Conservation (phyloP, 1,140 invertebrate species). For the Pomacea maculata region DNA sequence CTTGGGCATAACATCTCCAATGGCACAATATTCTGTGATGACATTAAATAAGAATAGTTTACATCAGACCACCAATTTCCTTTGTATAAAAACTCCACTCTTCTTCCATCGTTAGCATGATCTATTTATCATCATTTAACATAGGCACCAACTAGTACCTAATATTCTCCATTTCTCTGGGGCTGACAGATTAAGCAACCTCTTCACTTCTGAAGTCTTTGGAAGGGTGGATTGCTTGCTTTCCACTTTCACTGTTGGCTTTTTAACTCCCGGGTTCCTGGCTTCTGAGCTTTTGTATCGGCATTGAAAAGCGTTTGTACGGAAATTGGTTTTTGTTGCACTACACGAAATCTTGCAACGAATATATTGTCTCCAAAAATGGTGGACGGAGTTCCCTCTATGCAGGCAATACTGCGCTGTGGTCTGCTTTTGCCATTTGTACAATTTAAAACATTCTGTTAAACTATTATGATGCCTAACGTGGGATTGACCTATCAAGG, state of each 20-base stretch:
- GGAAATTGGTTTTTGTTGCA: neutral
- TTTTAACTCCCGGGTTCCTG: neutral
- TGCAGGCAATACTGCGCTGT: too few relatives aligned
- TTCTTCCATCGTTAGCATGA: too few relatives aligned
- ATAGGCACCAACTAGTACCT: constrained; percentile 28
- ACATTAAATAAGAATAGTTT: too few relatives aligned
- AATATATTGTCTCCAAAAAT: neutral
- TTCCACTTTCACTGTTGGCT: neutral
- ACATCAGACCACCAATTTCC: too few relatives aligned
- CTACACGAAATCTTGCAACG: neutral
- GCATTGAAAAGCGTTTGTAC: constrained; percentile 8
- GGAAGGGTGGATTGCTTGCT: neutral
- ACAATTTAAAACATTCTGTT: too few relatives aligned
- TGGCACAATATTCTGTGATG: neutral
- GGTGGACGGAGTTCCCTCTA: neutral
- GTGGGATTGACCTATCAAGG: too few relatives aligned
- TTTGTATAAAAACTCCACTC: too few relatives aligned
- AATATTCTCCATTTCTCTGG: constrained; percentile 58
- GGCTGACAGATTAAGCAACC: constrained; percentile 52
- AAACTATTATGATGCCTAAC: too few relatives aligned
- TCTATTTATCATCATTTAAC: too few relatives aligned
- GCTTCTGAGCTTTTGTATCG: neutral
- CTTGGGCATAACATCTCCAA: neutral
- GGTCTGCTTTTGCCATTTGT: too few relatives aligned
- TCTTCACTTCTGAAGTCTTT: constrained; percentile 36